These are phyloP conservation scores for Grammomys dolichurus DNA, from an alignment of 2,113 vertebrate genomes.

Conservation along the genomic window DNA sequence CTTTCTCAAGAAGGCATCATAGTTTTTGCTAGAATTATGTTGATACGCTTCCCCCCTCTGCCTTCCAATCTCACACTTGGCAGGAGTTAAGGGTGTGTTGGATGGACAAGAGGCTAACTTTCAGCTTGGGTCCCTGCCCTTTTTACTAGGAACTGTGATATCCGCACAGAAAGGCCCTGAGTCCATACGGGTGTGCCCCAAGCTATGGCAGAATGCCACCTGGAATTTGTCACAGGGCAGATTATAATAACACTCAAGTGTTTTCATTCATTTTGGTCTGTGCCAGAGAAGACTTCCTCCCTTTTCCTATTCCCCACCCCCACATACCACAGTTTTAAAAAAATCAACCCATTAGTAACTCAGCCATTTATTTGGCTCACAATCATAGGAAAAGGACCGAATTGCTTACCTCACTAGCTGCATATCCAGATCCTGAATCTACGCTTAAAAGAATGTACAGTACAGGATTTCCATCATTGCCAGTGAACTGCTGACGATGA, in stretches of 20 bases:
- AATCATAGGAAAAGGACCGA: conserved; percentile 74
- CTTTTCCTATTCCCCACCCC: conserved; percentile 40
- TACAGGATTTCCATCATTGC: conserved; percentile 72
- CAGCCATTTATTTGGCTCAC: conserved; percentile 63
- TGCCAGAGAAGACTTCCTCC: conserved; percentile 68
- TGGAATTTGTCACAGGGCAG: conserved; percentile 64
- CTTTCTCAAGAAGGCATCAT: background rate
- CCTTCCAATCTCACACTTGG: background rate
- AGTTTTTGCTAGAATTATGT: background rate
- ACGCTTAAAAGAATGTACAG: conserved; percentile 65
- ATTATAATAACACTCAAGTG: conserved; percentile 63
- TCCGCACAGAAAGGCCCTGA: conserved; percentile 26
- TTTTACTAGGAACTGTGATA: conserved; percentile 44
- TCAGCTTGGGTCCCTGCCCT: conserved; percentile 13
- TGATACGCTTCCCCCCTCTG: background rate
- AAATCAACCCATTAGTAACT: conserved; percentile 54
- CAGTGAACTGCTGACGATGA: conserved; percentile 26
- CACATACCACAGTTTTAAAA: conserved; percentile 43
- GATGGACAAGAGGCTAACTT: conserved; percentile 15
- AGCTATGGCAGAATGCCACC: conserved; percentile 69
- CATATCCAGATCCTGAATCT: conserved; percentile 64
- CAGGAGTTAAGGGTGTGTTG: background rate
- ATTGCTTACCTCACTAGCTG: conserved; percentile 63
- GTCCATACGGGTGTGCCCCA: conserved; percentile 55
- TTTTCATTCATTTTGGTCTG: conserved; percentile 73